Evolutionary conservation across 53 echinoderm and acorn worm genomes (phyloP).

Genomic region (Holothuria scabra): DNA sequence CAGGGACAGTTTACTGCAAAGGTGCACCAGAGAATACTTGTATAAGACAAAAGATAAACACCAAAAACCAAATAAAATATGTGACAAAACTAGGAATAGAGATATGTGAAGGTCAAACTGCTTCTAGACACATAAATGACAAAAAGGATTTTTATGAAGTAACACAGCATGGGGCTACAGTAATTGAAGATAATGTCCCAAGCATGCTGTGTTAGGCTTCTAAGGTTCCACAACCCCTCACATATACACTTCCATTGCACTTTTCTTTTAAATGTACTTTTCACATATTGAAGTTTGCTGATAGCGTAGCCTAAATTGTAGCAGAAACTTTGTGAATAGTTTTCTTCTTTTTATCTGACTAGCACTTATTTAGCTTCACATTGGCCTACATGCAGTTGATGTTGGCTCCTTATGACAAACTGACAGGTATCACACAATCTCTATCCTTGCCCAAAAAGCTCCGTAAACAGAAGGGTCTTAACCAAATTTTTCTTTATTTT

Average conservation of each 20-base stretch:
- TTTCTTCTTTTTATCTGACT: too few relatives aligned
- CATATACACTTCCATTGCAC: neutral
- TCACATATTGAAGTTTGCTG: too few relatives aligned
- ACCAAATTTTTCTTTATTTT: too few relatives aligned
- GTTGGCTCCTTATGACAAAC: too few relatives aligned
- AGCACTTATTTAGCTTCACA: too few relatives aligned
- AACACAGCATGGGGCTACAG: slow-evolving; percentile 37
- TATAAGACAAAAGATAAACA: neutral
- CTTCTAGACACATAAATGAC: slow-evolving; percentile 21
- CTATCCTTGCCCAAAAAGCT: too few relatives aligned
- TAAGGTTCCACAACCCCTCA: neutral
- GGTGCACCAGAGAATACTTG: neutral
- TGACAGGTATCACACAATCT: too few relatives aligned
- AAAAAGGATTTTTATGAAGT: neutral
- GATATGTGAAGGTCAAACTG: slow-evolving; percentile 24
- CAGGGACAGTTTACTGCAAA: slow-evolving; percentile 1
- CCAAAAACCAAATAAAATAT: neutral
- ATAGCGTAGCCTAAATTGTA: too few relatives aligned
- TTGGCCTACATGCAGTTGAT: too few relatives aligned
- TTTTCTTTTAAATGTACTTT: too few relatives aligned
- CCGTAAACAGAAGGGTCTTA: too few relatives aligned
- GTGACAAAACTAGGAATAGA: neutral
- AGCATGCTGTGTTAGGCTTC: slow-evolving; percentile 14
- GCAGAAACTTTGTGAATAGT: too few relatives aligned
- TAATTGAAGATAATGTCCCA: slow-evolving; percentile 43